Base-by-base conservation (phyloP, 2,888 invertebrate genomes). In the Chrysolina oricalcia region DNA sequence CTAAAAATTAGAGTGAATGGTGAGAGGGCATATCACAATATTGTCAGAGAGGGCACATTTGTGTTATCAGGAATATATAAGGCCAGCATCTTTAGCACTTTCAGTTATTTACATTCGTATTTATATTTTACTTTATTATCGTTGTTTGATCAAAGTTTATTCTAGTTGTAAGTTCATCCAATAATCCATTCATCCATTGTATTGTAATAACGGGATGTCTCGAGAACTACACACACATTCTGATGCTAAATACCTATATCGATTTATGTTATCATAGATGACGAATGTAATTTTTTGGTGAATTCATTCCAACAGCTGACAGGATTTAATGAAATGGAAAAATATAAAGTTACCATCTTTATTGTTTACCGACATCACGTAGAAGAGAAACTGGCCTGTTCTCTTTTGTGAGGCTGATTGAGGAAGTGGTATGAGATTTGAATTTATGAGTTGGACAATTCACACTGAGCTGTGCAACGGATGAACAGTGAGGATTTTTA, bases 331-430 rank as follows among this genome's bases (percentile, higher is more conserved):
- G n/a, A 59, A n/a, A n/a, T n/a, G n/a, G n/a, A n/a, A 59, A 59
- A 59, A 59, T 59, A 59, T 27, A 27, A 50, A 59, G n/a, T 59
- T 59, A 59, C 15, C n/a, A 59, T 59, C 59, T 59, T 27, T n/a
- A 59, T 59, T 59, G 59, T 59, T 35, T 59, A 59, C 59, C 59
- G 59, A 9, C 23, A 8, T 35, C 35, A 59, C 59, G 35, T 59
- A 35, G 35, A 59, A 59, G 21, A 35, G 59, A 35, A 59, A 59
- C 27, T 59, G 59, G 59, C 23, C 35, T 23, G 59, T 59, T 59
- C 59, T 59, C 23, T 15, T 59, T 59, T 59, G 59, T 53, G 59
- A 59, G 59, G 59, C 35, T 15, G 59, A 59, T 59, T 59, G 59
- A 59, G 59, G 59, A 59, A 59, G 59, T 59, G 59, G 59, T 53